Base-by-base conservation (phyloP, 2,888 invertebrate species). In the Cheiracanthium punctorium region DNA sequence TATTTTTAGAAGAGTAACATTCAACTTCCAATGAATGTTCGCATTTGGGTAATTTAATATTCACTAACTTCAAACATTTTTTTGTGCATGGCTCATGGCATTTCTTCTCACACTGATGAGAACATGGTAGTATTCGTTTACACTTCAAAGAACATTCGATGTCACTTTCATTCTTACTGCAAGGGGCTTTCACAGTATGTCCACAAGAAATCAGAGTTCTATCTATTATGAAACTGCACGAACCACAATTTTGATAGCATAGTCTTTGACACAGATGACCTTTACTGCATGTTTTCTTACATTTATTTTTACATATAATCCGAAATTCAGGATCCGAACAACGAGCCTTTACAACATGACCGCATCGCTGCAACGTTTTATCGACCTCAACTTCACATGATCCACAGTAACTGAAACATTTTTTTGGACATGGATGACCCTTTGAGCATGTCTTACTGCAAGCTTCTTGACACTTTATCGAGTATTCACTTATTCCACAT, bases 191-290 rank as follows among this genome's bases (percentile, higher is more conserved):
- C 65, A 86, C 80, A 20, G 33, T 20, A 73, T 85, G 85, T 2
- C 85, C 81, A 64, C 88, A 85, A 32, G n/a, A 37, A 84, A 85
- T 24, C 17, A 30, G 17, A 80, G n/a, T 8, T 30, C 10, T n/a
- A 69, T 64, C 52, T 24, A 41, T 41, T 79, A n/a, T 12, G 41
- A 17, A 24, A 32, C 81, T 71, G 52, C 71, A 69, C 32, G 14
- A 12, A 28, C 8, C n/a, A 87, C 92, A 92, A 1, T 84, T 48
- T 76, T 92, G 91, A 10, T 91, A 91, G 88, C 92, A 92, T 24
- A 91, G 67, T 0, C 91, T 92, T 52, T 90, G 80, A 87, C 92
- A 91, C 5, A 30, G 70, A 84, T 92, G 92, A 17, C 90, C 90
- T 88, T 92, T 92, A 0, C 37, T 29, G 0, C 92, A 89, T 2